Percentiles rank a stretch among this genome's conserved stretches.
phyloP scores from a whole-genome alignment of 2,888 invertebrate species.

The Tetanocera ferruginea region DNA sequence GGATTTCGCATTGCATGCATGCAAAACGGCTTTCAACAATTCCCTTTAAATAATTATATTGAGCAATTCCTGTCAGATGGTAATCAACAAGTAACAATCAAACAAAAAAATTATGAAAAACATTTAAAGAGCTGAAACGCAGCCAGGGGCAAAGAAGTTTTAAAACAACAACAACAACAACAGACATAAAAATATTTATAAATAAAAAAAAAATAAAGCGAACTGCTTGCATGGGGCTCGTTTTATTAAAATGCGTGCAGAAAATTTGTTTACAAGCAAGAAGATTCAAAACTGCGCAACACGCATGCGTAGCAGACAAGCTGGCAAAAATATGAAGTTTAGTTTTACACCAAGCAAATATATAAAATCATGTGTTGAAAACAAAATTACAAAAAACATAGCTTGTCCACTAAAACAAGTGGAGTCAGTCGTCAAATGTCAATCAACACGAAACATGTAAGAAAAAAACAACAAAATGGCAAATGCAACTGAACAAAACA shows the following conservation, averaged over 20 bases:
- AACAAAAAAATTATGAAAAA: constrained; percentile 14
- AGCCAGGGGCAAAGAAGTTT: too few species aligned
- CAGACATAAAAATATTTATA: too few species aligned
- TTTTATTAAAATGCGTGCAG: constrained; percentile 47
- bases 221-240: neutral
- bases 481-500: constrained; percentile 39
- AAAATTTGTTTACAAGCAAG: constrained; percentile 50
- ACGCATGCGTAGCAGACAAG: constrained; percentile 33
- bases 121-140: too few species aligned
- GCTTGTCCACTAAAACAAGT: constrained; percentile 55
- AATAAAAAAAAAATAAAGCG: neutral
- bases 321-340: neutral
- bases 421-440: constrained; percentile 57
- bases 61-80: constrained; percentile 48
- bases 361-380: neutral
- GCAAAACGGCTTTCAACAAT: constrained; percentile 22
- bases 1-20: too few species aligned
- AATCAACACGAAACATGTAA: constrained; percentile 52
- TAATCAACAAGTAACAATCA: constrained; percentile 46
- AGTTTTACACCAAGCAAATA: neutral
- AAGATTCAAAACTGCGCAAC: neutral
- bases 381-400: constrained; percentile 32
- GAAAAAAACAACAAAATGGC: constrained; percentile 28
- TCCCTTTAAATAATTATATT: constrained; percentile 36
- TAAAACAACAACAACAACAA: neutral